A percentile compares a stretch with the other conserved stretches of the same genome.
Conservation (phyloP, 1,140 invertebrate species). For the Radopholus similis region DNA sequence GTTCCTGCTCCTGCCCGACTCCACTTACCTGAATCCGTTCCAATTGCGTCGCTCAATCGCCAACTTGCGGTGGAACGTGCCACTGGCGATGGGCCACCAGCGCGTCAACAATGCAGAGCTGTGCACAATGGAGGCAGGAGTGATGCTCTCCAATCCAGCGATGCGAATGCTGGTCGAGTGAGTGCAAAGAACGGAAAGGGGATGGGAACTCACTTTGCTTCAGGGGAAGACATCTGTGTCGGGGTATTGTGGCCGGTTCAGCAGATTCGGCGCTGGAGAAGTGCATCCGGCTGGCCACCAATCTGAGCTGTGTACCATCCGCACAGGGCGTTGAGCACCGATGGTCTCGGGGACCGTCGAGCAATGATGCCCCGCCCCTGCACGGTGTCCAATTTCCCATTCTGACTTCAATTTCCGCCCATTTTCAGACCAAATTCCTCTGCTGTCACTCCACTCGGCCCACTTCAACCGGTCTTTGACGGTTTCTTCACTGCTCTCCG, state of each 20-base stretch:
- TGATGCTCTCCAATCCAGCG: slow-evolving; percentile 53
- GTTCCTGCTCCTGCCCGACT: slow-evolving; percentile 55
- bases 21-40: slow-evolving; percentile 58
- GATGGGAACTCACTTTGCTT: no score
- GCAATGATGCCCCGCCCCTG: slow-evolving; percentile 21
- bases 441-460: not conserved
- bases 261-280: slow-evolving; percentile 55
- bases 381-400: not conserved
- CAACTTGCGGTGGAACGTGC: slow-evolving; percentile 47
- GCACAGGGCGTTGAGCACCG: slow-evolving; percentile 19
- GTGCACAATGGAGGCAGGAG: slow-evolving; percentile 47
- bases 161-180: slow-evolving; percentile 49
- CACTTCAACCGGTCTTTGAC: slow-evolving; percentile 52
- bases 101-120: slow-evolving; percentile 21
- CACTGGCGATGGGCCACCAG: slow-evolving; percentile 36
- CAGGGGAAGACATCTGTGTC: slow-evolving; percentile 52
- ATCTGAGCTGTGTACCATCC: slow-evolving; percentile 39
- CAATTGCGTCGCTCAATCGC: slow-evolving; percentile 34
- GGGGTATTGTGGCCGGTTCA: slow-evolving; percentile 33
- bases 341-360: slow-evolving; percentile 40
- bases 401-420: not conserved
- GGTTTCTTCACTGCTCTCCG: slow-evolving; percentile 53
- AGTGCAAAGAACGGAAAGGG: slow-evolving; percentile 23
- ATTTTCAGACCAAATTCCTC: slow-evolving; percentile 11
- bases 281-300: slow-evolving; percentile 53